A percentile compares a stretch with the other conserved stretches of the same genome.
Conservation (phyloP, 2,797 vertebrate species). For the Limnodromus scolopaceus region DNA sequence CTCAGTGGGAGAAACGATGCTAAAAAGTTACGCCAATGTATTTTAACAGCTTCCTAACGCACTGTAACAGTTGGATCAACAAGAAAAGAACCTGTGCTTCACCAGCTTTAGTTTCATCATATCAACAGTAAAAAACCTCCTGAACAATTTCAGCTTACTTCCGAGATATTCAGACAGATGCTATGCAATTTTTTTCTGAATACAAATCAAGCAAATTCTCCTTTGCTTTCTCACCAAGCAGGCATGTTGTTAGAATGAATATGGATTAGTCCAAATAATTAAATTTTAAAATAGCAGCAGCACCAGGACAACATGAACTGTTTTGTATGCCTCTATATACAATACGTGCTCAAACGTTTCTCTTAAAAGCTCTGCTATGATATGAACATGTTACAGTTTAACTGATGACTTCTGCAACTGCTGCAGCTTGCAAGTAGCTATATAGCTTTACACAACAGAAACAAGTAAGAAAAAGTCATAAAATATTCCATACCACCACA, state of each 20-base stretch:
- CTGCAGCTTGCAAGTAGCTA: not conserved
- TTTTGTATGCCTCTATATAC: not conserved
- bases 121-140: not conserved
- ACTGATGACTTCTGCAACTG: not conserved
- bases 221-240: not conserved
- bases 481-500: not conserved
- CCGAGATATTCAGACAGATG: not conserved
- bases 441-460: not conserved
- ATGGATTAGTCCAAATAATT: not conserved
- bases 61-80: not conserved
- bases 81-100: not conserved
- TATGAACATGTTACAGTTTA: not conserved
- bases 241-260: not conserved
- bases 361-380: not conserved
- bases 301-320: not conserved
- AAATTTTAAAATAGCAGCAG: not conserved
- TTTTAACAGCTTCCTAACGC: not conserved
- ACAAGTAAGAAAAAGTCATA: not conserved
- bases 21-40: not conserved
- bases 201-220: not conserved
- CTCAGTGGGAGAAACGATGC: not conserved
- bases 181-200: not conserved
- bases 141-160: not conserved
- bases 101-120: not conserved
- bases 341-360: not conserved